Evolutionary conservation across 2,888 invertebrate species (phyloP).

Genomic region (Terebella lapidaria): DNA sequence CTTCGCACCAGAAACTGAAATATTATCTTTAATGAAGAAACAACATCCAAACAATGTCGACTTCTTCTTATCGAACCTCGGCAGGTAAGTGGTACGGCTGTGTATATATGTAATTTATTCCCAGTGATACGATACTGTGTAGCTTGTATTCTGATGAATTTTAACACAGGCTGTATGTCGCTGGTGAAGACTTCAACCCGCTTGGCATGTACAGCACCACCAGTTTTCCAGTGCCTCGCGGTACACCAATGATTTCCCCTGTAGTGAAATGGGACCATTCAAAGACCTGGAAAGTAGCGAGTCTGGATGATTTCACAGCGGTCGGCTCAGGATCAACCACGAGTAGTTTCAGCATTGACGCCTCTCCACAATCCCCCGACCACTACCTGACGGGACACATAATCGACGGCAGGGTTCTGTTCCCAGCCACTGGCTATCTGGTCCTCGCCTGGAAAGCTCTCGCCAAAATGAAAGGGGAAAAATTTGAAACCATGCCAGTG

Average conservation of each 20-base stretch:
- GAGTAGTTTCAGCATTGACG: conserved; percentile 39
- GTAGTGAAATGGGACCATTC: conserved; percentile 86
- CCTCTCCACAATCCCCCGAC: conserved; percentile 50
- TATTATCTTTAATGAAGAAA: conserved; percentile 67
- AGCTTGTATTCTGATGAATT: too few relatives aligned
- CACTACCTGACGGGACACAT: conserved; percentile 65
- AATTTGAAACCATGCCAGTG: conserved; percentile 71
- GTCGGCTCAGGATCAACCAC: conserved; percentile 22
- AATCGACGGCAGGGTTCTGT: conserved; percentile 83
- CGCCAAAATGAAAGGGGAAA: conserved; percentile 46
- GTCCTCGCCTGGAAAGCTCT: conserved; percentile 59
- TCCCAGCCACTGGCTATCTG: conserved; percentile 72
- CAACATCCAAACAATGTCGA: conserved; percentile 70
- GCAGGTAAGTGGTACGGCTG: conserved; percentile 73
- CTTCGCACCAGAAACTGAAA: conserved; percentile 67
- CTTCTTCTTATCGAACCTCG: conserved; percentile 74
- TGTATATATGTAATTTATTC: too few relatives aligned
- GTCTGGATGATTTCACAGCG: conserved; percentile 30
- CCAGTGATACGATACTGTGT: too few relatives aligned
- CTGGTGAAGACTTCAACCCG: conserved; percentile 74
- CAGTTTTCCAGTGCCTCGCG: conserved; percentile 76
- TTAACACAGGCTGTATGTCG: conserved; percentile 67
- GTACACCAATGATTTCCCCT: conserved; percentile 79
- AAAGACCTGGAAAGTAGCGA: conserved; percentile 67
- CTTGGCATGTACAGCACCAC: conserved; percentile 67